phyloP scores from a whole-genome alignment of 2,797 vertebrate species.

The Chaenodraco wilsoni region DNA sequence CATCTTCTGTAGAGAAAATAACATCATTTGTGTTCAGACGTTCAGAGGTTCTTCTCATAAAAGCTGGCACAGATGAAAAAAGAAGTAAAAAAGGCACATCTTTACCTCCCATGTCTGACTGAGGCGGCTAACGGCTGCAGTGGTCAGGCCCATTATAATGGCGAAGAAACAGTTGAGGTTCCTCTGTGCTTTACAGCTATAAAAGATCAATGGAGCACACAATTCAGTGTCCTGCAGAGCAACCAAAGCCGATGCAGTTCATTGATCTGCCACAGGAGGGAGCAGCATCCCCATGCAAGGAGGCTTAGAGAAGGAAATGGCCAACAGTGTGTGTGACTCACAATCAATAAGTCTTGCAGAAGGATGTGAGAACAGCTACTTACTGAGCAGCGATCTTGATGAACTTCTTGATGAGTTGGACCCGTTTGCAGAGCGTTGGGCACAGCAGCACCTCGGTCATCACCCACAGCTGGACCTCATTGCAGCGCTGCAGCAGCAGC shows the following conservation, averaged over 20 bases:
- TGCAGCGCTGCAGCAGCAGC: conserved; percentile 94
- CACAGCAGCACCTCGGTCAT: conserved; percentile 96
- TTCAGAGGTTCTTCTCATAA: neutral
- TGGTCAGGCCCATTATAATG: conserved; percentile 97
- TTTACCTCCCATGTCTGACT: conserved; percentile 96
- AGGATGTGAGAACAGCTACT: conserved; percentile 70
- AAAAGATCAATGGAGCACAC: conserved; percentile 21
- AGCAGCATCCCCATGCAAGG: conserved; percentile 24
- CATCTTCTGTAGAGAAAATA: conserved; percentile 89
- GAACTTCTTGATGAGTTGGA: conserved; percentile 99
- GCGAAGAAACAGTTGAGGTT: conserved; percentile 98
- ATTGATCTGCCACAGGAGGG: conserved; percentile 62
- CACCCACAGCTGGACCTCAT: conserved; percentile 97
- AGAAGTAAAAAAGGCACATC: neutral
- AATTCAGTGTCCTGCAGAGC: conserved; percentile 1
- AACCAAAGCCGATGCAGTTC: conserved; percentile 33
- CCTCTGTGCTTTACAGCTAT: conserved; percentile 94
- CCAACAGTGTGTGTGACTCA: neutral
- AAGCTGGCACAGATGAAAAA: neutral
- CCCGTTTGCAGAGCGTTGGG: conserved; percentile 90
- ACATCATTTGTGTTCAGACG: conserved; percentile 13
- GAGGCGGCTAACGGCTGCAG: conserved; percentile 93
- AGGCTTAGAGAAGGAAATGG: neutral
- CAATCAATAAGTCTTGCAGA: neutral
- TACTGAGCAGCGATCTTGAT: conserved; percentile 98